Conservation (phyloP, 2,797 vertebrate species). For the Syndactyla subalaris region DNA sequence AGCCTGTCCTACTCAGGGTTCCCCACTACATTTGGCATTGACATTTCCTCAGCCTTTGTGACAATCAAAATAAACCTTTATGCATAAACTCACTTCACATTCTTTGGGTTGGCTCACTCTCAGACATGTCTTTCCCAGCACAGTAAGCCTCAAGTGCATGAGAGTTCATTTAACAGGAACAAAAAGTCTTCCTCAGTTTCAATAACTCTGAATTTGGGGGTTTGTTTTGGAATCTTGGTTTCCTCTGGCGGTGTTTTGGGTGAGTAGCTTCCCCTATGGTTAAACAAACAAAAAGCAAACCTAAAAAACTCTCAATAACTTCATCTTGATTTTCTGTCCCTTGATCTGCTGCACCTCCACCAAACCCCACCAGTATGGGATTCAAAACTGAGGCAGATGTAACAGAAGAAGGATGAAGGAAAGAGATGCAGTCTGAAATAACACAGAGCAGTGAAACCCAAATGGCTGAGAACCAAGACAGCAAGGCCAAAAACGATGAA, state of each 20-base stretch:
- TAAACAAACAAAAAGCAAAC: background rate
- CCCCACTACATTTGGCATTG: background rate
- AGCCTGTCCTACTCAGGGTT: background rate
- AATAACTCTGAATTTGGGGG: background rate
- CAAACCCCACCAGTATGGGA: background rate
- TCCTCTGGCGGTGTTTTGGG: background rate
- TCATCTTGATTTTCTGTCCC: background rate
- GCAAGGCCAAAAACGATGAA: background rate
- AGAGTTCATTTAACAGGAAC: background rate
- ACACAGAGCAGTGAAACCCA: background rate
- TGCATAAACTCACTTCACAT: background rate
- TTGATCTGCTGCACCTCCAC: background rate
- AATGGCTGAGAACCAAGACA: background rate
- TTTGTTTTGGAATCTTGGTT: background rate
- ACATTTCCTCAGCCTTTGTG: background rate
- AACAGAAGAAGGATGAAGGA: background rate
- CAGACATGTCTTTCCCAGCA: background rate
- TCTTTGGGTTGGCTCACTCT: background rate
- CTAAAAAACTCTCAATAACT: background rate
- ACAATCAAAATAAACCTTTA: background rate
- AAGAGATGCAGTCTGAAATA: background rate
- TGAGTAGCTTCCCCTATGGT: background rate
- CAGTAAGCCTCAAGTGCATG: accelerated
- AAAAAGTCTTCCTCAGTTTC: background rate
- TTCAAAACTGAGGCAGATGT: background rate